A percentile compares a stretch with the other conserved stretches of the same genome.
phyloP scores from a whole-genome alignment of 2,888 invertebrate species.

The Anodontia alba region DNA sequence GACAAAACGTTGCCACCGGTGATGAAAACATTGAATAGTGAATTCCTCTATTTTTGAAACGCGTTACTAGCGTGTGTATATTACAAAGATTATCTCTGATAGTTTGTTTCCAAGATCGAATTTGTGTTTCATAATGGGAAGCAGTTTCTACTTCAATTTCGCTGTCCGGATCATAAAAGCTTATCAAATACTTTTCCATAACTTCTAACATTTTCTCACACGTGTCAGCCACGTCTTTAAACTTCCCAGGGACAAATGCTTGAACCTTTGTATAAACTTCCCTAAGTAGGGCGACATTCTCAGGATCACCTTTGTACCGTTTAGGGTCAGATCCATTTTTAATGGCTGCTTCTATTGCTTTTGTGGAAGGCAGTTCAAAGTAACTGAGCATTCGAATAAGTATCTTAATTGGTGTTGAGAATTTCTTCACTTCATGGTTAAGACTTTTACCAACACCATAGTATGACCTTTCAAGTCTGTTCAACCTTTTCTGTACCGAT shows the following conservation, averaged over 20 bases:
- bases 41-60: conserved; percentile 70
- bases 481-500: conserved; percentile 65
- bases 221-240: conserved; percentile 62
- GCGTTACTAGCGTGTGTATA: conserved; percentile 60
- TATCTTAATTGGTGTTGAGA: conserved; percentile 66
- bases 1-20: conserved; percentile 69
- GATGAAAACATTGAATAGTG: conserved; percentile 66
- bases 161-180: conserved; percentile 76
- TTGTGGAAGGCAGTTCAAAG: conserved; percentile 68
- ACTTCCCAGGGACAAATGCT: conserved; percentile 72
- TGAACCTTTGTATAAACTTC: conserved; percentile 74
- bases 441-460: conserved; percentile 74
- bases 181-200: conserved; percentile 79
- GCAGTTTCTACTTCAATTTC: conserved; percentile 77
- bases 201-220: conserved; percentile 70
- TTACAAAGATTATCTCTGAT: conserved; percentile 67
- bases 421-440: conserved; percentile 71
- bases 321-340: conserved; percentile 66
- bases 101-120: conserved; percentile 63
- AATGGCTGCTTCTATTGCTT: conserved; percentile 73
- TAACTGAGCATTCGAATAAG: conserved; percentile 72
- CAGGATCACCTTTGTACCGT: conserved; percentile 71
- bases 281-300: conserved; percentile 68
- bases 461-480: conserved; percentile 74
- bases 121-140: conserved; percentile 76